Evolutionary conservation across 2,797 vertebrate species (phyloP).

Genomic region (Podarcis lilfordi): DNA sequence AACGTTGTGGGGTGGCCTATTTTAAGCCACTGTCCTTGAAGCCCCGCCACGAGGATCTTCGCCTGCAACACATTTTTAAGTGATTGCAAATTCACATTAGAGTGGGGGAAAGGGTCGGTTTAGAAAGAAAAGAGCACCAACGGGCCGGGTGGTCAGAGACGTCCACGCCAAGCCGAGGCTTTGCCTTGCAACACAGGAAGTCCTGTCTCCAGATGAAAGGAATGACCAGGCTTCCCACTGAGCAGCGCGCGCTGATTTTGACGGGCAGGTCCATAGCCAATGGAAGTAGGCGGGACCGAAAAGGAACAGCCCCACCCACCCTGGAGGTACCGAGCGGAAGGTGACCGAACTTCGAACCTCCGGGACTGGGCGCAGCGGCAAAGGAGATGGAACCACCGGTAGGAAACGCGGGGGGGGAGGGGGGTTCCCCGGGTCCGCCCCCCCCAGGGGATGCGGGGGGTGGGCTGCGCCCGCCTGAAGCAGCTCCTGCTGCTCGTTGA

Average conservation of each 20-base stretch:
- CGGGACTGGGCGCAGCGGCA: background rate
- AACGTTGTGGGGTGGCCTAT: background rate
- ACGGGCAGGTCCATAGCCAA: conserved; percentile 29
- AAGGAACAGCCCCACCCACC: background rate
- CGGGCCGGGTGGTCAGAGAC: no score
- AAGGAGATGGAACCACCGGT: conserved; percentile 48
- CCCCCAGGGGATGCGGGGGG: background rate
- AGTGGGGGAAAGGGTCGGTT: background rate
- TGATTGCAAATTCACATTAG: background rate
- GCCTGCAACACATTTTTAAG: background rate
- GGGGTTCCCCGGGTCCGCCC: background rate
- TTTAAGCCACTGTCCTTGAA: no score
- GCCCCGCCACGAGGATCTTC: background rate
- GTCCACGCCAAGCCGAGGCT: no score
- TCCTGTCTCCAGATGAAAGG: background rate
- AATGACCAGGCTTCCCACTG: background rate
- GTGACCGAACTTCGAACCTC: background rate
- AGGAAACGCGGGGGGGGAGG: background rate
- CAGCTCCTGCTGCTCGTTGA: background rate
- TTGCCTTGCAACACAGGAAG: background rate
- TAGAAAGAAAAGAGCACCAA: no score
- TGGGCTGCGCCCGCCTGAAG: background rate
- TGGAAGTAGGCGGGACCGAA: background rate
- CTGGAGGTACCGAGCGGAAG: conserved; percentile 11
- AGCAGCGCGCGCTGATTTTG: background rate